A percentile compares a stretch with the other conserved stretches of the same genome.
These are phyloP conservation scores for Bovichtus diacanthus DNA, from an alignment of 2,797 vertebrate genomes.

Conservation along the genomic window DNA sequence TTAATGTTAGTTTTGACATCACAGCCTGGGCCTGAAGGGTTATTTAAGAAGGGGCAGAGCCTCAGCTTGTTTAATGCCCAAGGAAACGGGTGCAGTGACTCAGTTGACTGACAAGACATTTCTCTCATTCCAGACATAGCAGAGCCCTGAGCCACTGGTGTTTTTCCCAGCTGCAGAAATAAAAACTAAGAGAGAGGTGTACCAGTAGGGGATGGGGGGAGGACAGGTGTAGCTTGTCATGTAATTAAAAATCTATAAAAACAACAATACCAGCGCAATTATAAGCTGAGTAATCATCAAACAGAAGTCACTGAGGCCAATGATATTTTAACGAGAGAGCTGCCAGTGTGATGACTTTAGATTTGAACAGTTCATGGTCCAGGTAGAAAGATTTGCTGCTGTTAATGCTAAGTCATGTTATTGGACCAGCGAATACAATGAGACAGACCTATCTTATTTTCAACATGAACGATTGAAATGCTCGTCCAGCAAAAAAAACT, in stretches of 20 bases:
- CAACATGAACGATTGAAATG: not conserved
- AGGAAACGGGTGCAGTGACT: conserved; percentile 46
- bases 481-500: not conserved
- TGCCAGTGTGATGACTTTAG: not conserved
- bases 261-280: not conserved
- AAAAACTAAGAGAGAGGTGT: conserved; percentile 13
- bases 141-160: conserved; percentile 33
- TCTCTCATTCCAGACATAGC: conserved; percentile 72
- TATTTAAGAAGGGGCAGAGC: conserved; percentile 48
- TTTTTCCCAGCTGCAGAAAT: conserved; percentile 45
- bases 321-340: not conserved
- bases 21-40: conserved; percentile 9
- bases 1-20: conserved; percentile 27
- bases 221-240: conserved; percentile 8
- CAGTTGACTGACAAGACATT: conserved; percentile 62
- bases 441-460: not conserved
- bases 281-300: conserved; percentile 12
- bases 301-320: not conserved
- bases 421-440: not conserved
- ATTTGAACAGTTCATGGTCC: not conserved
- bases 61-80: conserved; percentile 19
- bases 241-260: conserved; percentile 30
- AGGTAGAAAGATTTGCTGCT: not conserved
- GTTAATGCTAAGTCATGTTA: not conserved
- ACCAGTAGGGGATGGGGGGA: not conserved